Percentiles rank a stretch among this genome's conserved stretches.
Conservation (phyloP, 2,888 invertebrate genomes). For the Blastobasis lacticolella region DNA sequence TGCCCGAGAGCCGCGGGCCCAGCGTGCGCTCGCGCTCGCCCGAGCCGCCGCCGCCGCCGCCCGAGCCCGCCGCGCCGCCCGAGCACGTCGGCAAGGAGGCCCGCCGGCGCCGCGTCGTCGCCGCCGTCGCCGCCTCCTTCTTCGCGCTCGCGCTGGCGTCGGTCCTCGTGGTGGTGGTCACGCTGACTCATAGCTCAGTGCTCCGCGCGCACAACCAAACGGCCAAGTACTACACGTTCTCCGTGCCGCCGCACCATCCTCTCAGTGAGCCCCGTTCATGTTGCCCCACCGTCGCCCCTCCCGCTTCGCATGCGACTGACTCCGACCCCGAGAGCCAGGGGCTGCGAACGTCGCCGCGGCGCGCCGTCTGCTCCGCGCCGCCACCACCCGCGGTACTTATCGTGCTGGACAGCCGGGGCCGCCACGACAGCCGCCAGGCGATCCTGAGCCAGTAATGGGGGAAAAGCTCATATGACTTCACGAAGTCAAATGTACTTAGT, state of each 20-base stretch:
- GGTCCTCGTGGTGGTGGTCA: slow-evolving; percentile 84
- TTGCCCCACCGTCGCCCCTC: slow-evolving; percentile 74
- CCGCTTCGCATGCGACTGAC: slow-evolving; percentile 73
- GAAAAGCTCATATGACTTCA: too few relatives aligned
- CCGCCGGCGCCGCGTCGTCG: slow-evolving; percentile 80
- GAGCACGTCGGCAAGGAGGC: slow-evolving; percentile 77
- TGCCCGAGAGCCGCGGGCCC: slow-evolving; percentile 60
- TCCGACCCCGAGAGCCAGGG: slow-evolving; percentile 70
- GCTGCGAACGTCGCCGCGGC: slow-evolving; percentile 67
- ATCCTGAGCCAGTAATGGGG: slow-evolving; percentile 12
- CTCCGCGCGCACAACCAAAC: slow-evolving; percentile 77
- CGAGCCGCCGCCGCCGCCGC: slow-evolving; percentile 48
- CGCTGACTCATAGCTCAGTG: slow-evolving; percentile 82
- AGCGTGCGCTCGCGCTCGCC: slow-evolving; percentile 64
- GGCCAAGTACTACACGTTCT: slow-evolving; percentile 78
- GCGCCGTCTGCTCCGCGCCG: slow-evolving; percentile 46
- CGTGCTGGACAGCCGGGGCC: slow-evolving; percentile 34
- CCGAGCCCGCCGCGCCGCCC: slow-evolving; percentile 59
- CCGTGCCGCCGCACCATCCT: slow-evolving; percentile 75
- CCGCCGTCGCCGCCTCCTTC: slow-evolving; percentile 81
- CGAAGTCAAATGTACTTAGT: too few relatives aligned
- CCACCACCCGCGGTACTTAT: slow-evolving; percentile 58
- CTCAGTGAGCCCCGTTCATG: slow-evolving; percentile 76
- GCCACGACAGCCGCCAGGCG: slow-evolving; percentile 32
- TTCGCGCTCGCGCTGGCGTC: slow-evolving; percentile 82